These are phyloP conservation scores for Gopherus evgoodei DNA, from an alignment of 2,113 vertebrate species.

Conservation along the genomic window DNA sequence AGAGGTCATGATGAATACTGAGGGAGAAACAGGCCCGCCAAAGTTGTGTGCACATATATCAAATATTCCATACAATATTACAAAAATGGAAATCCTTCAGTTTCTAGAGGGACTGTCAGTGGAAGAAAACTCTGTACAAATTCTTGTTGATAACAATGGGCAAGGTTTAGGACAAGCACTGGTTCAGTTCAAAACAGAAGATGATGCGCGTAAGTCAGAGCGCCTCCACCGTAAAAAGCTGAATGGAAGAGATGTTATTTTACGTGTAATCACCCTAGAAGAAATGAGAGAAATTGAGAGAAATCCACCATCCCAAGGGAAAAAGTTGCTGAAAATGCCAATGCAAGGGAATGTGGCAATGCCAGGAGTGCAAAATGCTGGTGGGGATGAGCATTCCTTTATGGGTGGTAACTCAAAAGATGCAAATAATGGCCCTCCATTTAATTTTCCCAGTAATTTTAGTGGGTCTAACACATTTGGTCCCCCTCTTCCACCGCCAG, in stretches of 20 bases:
- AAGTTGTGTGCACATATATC: conserved; percentile 94
- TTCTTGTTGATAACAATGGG: conserved; percentile 92
- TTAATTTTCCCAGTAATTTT: conserved; percentile 88
- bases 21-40: conserved; percentile 79
- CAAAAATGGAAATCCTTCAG: conserved; percentile 93
- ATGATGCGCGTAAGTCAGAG: conserved; percentile 95
- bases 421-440: conserved; percentile 88
- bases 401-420: conserved; percentile 88
- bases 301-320: conserved; percentile 92
- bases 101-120: conserved; percentile 94
- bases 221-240: conserved; percentile 96
- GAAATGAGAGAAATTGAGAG: conserved; percentile 97
- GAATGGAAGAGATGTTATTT: conserved; percentile 95
- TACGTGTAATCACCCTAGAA: conserved; percentile 92
- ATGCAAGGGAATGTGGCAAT: conserved; percentile 78
- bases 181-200: conserved; percentile 94
- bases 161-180: conserved; percentile 96
- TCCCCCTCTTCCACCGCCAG: conserved; percentile 91
- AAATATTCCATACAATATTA: conserved; percentile 97
- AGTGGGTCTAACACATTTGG: conserved; percentile 89
- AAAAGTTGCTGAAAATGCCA: conserved; percentile 88
- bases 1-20: conserved; percentile 83
- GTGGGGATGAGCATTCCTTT: conserved; percentile 91
- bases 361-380: conserved; percentile 70
- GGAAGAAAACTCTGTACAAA: conserved; percentile 92